Percentiles rank a stretch among this genome's conserved stretches.
Evolutionary conservation across 2,888 invertebrate genomes (phyloP).

Genomic region (Phortica magna): DNA sequence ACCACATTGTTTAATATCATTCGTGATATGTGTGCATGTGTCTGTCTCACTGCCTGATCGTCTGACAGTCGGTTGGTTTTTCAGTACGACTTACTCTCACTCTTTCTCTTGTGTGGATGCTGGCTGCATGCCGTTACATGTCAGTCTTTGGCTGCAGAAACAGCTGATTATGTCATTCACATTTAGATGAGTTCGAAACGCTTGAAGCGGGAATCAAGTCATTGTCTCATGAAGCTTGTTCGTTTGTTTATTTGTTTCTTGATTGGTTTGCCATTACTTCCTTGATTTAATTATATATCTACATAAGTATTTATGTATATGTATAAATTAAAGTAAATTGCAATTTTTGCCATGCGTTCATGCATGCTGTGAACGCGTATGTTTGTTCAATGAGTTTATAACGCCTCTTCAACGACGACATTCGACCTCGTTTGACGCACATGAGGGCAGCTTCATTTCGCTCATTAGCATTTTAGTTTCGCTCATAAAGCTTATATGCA

Average conservation of each 20-base stretch:
- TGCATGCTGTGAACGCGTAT: background rate
- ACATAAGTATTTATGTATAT: background rate
- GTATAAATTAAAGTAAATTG: constrained; percentile 21
- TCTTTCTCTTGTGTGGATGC: constrained; percentile 3
- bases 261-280: constrained; percentile 61
- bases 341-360: background rate
- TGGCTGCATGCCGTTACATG: constrained; percentile 15
- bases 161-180: constrained; percentile 71
- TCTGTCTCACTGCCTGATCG: background rate
- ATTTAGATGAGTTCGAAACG: constrained; percentile 26
- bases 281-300: constrained; percentile 61
- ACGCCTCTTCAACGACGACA: no score
- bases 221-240: constrained; percentile 30
- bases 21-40: constrained; percentile 10
- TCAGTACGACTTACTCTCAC: background rate
- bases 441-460: background rate
- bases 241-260: background rate
- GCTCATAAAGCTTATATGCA: background rate
- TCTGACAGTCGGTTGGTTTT: background rate
- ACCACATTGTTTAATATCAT: constrained; percentile 26
- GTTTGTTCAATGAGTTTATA: background rate
- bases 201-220: constrained; percentile 29
- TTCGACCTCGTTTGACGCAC: no score
- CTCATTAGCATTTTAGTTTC: constrained; percentile 9
- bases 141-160: constrained; percentile 30